These are phyloP conservation scores for Madoqua kirkii DNA, from an alignment of 2,113 vertebrate species.

Conservation along the genomic window DNA sequence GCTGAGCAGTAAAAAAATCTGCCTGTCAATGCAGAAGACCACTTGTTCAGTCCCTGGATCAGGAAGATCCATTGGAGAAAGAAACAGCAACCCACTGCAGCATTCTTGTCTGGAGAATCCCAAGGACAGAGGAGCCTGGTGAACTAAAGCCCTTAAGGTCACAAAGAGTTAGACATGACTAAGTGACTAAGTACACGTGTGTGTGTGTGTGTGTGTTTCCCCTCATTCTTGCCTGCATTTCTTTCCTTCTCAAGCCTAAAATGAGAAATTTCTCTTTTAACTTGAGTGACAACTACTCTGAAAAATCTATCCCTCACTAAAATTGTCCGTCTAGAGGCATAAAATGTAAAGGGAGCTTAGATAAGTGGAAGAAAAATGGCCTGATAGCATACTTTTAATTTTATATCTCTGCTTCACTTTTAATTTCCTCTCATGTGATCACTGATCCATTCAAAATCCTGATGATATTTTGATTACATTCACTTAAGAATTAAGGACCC, in stretches of 20 bases:
- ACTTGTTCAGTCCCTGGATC: background rate
- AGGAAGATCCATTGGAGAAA: background rate
- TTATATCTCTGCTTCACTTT: constrained; percentile 3
- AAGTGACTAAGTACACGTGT: background rate
- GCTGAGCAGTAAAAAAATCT: background rate
- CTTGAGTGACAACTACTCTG: constrained; percentile 8
- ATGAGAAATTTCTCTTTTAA: constrained; percentile 11
- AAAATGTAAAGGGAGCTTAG: background rate
- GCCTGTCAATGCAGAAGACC: background rate
- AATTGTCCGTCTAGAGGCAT: background rate
- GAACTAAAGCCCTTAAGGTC: background rate
- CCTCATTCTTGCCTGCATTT: background rate
- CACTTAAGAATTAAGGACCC: constrained; percentile 21
- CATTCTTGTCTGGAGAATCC: background rate
- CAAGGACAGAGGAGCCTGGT: background rate
- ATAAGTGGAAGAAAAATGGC: background rate
- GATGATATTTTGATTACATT: constrained; percentile 42
- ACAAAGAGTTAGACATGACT: background rate
- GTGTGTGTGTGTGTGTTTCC: background rate
- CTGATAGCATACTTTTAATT: constrained; percentile 22
- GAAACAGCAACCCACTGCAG: background rate
- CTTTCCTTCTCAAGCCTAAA: constrained; percentile 30
- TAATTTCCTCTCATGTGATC: constrained; percentile 35
- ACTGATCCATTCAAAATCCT: constrained; percentile 37
- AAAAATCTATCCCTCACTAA: background rate